Evolutionary conservation across 2,113 vertebrate species (phyloP).

Genomic region (Nothobranchius kuhntae): DNA sequence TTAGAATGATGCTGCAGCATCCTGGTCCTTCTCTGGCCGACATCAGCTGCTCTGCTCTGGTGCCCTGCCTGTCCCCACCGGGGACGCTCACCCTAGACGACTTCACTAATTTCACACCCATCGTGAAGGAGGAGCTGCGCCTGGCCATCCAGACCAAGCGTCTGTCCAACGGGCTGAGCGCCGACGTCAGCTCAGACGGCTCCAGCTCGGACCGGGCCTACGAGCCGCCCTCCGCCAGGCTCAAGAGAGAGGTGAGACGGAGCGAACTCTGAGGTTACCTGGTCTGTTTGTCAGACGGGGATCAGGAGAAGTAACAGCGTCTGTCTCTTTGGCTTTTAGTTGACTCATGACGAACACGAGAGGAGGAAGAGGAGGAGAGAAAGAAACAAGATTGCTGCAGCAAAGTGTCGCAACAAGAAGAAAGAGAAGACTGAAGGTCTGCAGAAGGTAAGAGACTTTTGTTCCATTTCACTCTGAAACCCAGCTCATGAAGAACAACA

Average conservation of each 20-base stretch:
- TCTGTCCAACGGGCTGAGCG: slow-evolving; percentile 83
- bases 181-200: slow-evolving; percentile 78
- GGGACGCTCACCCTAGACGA: slow-evolving; percentile 91
- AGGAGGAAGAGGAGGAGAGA: slow-evolving; percentile 91
- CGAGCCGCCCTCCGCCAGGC: slow-evolving; percentile 48
- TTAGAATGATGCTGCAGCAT: slow-evolving; percentile 95
- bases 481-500: no score
- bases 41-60: slow-evolving; percentile 91
- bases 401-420: slow-evolving; percentile 97
- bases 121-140: slow-evolving; percentile 94
- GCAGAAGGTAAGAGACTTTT: slow-evolving; percentile 83
- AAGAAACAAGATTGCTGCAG: slow-evolving; percentile 95
- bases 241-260: slow-evolving; percentile 84
- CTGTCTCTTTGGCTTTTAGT: slow-evolving; percentile 58
- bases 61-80: slow-evolving; percentile 92
- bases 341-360: slow-evolving; percentile 83
- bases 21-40: slow-evolving; percentile 88
- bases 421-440: slow-evolving; percentile 94
- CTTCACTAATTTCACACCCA: slow-evolving; percentile 90
- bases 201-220: slow-evolving; percentile 77
- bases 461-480: no score
- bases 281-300: background rate
- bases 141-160: slow-evolving; percentile 91
- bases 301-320: no score
- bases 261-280: background rate